Evolutionary conservation across 2,888 invertebrate species (phyloP).

Genomic region (Meliscaeva auricollis): DNA sequence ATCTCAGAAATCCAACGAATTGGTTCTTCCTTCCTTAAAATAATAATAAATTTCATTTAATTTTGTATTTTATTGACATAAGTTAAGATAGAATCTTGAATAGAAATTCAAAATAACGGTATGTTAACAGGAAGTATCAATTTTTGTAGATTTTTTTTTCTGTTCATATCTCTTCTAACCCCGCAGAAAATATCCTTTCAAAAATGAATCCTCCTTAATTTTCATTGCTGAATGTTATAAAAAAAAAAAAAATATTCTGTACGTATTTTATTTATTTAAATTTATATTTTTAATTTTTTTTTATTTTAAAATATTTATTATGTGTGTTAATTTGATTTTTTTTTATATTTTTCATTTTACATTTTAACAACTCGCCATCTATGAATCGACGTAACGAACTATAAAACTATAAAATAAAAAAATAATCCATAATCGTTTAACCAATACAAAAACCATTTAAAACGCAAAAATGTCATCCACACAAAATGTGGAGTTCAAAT

Average conservation of each 20-base stretch:
- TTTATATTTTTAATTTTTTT: constrained; percentile 31
- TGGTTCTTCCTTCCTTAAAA: constrained; percentile 14
- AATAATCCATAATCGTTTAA: constrained; percentile 61
- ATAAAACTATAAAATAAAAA: constrained; percentile 52
- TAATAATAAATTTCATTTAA: not conserved
- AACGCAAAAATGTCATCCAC: constrained; percentile 49
- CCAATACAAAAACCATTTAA: constrained; percentile 48
- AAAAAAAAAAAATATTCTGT: constrained; percentile 11
- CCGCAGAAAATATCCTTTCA: not conserved
- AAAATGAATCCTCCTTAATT: constrained; percentile 18
- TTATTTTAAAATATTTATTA: constrained; percentile 56
- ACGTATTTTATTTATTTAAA: constrained; percentile 21
- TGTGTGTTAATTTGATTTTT: constrained; percentile 78
- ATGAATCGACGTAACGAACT: constrained; percentile 57
- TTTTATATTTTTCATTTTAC: constrained; percentile 87
- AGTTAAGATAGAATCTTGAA: constrained; percentile 24
- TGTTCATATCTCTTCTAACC: constrained; percentile 9
- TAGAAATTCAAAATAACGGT: not conserved
- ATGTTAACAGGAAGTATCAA: constrained; percentile 13
- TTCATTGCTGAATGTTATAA: constrained; percentile 68
- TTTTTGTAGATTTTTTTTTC: constrained; percentile 4
- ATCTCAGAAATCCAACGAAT: constrained; percentile 31
- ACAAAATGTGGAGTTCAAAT: constrained; percentile 51
- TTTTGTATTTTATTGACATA: constrained; percentile 36
- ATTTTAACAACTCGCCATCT: constrained; percentile 78